phyloP scores from a whole-genome alignment of 2,797 vertebrate species.

The Premnoplex brunnescens region DNA sequence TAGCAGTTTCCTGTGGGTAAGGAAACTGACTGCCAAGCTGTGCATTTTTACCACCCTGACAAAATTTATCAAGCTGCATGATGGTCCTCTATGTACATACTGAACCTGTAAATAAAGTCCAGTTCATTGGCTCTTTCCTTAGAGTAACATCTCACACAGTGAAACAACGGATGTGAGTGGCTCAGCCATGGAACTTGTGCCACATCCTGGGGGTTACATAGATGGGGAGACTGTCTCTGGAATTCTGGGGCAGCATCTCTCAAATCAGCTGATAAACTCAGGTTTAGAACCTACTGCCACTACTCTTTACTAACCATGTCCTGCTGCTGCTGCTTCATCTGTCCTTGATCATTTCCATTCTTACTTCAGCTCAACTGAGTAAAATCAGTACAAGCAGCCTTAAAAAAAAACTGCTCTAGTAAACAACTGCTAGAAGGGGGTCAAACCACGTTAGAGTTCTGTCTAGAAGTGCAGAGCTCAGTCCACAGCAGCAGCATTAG shows the following conservation, averaged over 20 bases:
- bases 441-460: not conserved
- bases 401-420: not conserved
- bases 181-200: not conserved
- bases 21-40: not conserved
- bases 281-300: not conserved
- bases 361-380: not conserved
- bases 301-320: rapidly evolving
- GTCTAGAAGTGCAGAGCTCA: not conserved
- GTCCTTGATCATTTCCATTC: not conserved
- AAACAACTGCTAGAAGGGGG: not conserved
- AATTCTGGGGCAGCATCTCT: not conserved
- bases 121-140: not conserved
- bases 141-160: not conserved
- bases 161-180: rapidly evolving
- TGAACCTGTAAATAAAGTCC: conserved; percentile 59
- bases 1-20: conserved; percentile 17
- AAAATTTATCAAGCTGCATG: conserved; percentile 54
- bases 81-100: conserved; percentile 63
- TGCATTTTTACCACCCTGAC: conserved; percentile 21
- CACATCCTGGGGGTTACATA: not conserved
- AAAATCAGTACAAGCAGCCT: not conserved
- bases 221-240: too few relatives aligned
- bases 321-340: not conserved
- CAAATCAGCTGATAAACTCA: not conserved
- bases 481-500: rapidly evolving